Conservation (phyloP, 53 echinoderm and acorn worm species). For the Holothuria leucospilota region DNA sequence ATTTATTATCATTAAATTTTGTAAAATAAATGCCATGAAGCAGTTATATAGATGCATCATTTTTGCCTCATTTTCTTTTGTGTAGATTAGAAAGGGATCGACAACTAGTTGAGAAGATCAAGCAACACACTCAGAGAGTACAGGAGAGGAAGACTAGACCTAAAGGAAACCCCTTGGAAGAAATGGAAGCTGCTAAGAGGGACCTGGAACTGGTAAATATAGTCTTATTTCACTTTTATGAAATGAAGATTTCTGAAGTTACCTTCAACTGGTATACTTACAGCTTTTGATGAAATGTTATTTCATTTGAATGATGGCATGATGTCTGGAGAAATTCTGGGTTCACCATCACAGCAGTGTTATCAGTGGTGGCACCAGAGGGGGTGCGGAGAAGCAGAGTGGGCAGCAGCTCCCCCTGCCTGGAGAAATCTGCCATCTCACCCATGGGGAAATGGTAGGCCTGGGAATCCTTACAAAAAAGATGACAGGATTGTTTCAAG, state of each 20-base stretch:
- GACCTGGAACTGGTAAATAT: slow-evolving; percentile 82
- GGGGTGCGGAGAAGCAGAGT: too few relatives aligned
- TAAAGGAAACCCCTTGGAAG: slow-evolving; percentile 82
- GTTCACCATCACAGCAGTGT: too few relatives aligned
- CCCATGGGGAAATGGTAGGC: too few relatives aligned
- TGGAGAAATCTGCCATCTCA: too few relatives aligned
- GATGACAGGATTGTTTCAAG: too few relatives aligned
- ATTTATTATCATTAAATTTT: too few relatives aligned
- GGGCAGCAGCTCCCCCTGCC: too few relatives aligned
- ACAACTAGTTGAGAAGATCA: slow-evolving; percentile 87
- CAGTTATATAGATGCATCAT: too few relatives aligned
- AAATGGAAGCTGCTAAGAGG: slow-evolving; percentile 83
- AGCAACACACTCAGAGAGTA: slow-evolving; percentile 80
- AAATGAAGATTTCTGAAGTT: not conserved
- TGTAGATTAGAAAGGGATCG: slow-evolving; percentile 80
- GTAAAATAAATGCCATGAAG: too few relatives aligned
- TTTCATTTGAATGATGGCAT: not conserved
- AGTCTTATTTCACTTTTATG: not conserved
- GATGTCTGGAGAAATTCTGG: not conserved
- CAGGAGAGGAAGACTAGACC: slow-evolving; percentile 85
- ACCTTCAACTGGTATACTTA: not conserved
- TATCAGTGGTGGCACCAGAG: too few relatives aligned
- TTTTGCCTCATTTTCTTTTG: not conserved
- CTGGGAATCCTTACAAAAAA: too few relatives aligned
- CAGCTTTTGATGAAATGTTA: not conserved